Conservation (phyloP, 1,140 invertebrate genomes). For the Zaprionus lachaisei region DNA sequence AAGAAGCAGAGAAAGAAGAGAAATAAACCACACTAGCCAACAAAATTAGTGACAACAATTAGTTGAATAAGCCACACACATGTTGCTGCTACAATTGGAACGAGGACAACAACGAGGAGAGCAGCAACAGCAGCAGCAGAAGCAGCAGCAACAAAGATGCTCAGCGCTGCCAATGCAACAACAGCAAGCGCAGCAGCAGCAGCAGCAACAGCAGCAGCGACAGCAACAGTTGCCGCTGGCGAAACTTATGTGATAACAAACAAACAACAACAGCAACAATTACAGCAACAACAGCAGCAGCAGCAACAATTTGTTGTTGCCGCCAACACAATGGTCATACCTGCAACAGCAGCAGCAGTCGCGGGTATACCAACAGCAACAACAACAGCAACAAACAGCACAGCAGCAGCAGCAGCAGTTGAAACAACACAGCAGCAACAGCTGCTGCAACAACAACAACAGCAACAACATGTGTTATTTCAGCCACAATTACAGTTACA, state of each 20-base stretch:
- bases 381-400: slow-evolving; percentile 51
- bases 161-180: slow-evolving; percentile 76
- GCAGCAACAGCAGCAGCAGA: slow-evolving; percentile 29
- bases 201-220: slow-evolving; percentile 47
- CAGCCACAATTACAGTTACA: slow-evolving; percentile 72
- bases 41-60: slow-evolving; percentile 22
- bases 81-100: slow-evolving; percentile 67
- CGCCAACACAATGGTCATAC: slow-evolving; percentile 81
- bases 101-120: slow-evolving; percentile 29
- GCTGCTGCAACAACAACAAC: slow-evolving; percentile 42
- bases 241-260: slow-evolving; percentile 82
- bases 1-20: not conserved
- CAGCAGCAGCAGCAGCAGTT: slow-evolving; percentile 39
- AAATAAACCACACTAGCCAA: slow-evolving; percentile 40
- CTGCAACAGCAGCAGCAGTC: slow-evolving; percentile 70
- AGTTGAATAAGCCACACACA: slow-evolving; percentile 61
- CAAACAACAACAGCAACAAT: slow-evolving; percentile 62
- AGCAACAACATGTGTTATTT: slow-evolving; percentile 70
- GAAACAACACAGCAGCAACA: slow-evolving; percentile 50
- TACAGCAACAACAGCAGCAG: slow-evolving; percentile 56
- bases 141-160: slow-evolving; percentile 64
- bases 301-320: slow-evolving; percentile 71
- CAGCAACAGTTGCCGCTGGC: slow-evolving; percentile 58
- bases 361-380: slow-evolving; percentile 72
- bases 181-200: slow-evolving; percentile 54